These are phyloP conservation scores for Halictus quadricinctus DNA, from an alignment of 2,888 invertebrate species.

Conservation along the genomic window DNA sequence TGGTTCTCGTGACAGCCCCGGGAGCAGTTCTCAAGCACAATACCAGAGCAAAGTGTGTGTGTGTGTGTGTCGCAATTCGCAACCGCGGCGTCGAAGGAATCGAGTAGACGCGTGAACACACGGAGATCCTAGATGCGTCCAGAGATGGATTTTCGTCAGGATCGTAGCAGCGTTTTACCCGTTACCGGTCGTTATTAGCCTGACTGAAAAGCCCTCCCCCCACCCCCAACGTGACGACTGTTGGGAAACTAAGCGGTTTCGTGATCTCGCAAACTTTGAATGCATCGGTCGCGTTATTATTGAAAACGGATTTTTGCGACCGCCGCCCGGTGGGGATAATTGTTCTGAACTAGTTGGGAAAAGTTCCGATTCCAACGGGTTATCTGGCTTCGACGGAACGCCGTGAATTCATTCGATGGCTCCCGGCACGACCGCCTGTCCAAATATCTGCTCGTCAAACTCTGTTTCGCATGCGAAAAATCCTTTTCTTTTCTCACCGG, in stretches of 20 bases:
- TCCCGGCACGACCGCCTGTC: neutral
- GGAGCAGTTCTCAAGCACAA: slow-evolving; percentile 50
- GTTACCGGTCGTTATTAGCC: slow-evolving; percentile 29
- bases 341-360: neutral
- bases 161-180: slow-evolving; percentile 10
- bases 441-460: neutral
- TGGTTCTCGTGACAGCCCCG: slow-evolving; percentile 55
- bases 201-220: neutral
- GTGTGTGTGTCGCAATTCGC: slow-evolving; percentile 40
- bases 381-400: neutral
- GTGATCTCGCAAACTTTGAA: neutral
- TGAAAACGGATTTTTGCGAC: slow-evolving; percentile 29
- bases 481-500: neutral
- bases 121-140: slow-evolving; percentile 46
- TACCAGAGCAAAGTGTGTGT: slow-evolving; percentile 16
- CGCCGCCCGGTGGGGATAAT: slow-evolving; percentile 6
- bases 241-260: slow-evolving; percentile 39
- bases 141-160: slow-evolving; percentile 15
- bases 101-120: slow-evolving; percentile 46
- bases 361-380: slow-evolving; percentile 10
- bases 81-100: slow-evolving; percentile 1
- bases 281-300: slow-evolving; percentile 16
- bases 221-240: neutral
- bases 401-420: neutral
- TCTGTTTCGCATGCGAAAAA: neutral